Conservation (phyloP, 2,113 vertebrate genomes). For the Calyptomena viridis region DNA sequence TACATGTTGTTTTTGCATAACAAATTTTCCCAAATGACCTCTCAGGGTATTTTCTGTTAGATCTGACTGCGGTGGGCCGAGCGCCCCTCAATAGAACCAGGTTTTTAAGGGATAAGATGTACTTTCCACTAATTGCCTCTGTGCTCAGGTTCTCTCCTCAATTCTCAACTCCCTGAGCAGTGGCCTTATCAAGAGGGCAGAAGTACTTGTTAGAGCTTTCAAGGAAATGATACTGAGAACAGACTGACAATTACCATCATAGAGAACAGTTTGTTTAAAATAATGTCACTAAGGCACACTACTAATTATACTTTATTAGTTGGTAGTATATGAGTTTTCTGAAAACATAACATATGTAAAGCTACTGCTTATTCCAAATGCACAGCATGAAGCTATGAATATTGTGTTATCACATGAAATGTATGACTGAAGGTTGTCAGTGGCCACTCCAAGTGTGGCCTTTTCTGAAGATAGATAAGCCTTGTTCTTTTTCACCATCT, state of each 20-base stretch:
- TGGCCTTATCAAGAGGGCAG: neutral
- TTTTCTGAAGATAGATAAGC: neutral
- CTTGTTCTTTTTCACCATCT: neutral
- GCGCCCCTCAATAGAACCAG: neutral
- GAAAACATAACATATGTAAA: neutral
- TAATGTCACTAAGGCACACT: neutral
- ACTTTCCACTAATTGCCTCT: conserved; percentile 33
- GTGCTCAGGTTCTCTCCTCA: neutral
- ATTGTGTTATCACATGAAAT: neutral
- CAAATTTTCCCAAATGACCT: neutral
- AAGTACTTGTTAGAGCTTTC: neutral
- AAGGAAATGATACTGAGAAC: neutral
- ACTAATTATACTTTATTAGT: conserved; percentile 2
- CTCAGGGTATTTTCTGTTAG: neutral
- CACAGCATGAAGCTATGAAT: neutral
- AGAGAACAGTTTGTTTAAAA: neutral
- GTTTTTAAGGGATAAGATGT: conserved; percentile 36
- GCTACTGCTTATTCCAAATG: neutral
- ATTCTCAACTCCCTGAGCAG: neutral
- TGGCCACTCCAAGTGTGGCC: neutral
- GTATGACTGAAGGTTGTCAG: neutral
- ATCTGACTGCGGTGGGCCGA: neutral
- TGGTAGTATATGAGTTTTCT: neutral
- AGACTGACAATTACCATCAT: neutral
- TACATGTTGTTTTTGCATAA: neutral